Conservation (phyloP, 2,888 invertebrate species). For the Aphodius granarius region DNA sequence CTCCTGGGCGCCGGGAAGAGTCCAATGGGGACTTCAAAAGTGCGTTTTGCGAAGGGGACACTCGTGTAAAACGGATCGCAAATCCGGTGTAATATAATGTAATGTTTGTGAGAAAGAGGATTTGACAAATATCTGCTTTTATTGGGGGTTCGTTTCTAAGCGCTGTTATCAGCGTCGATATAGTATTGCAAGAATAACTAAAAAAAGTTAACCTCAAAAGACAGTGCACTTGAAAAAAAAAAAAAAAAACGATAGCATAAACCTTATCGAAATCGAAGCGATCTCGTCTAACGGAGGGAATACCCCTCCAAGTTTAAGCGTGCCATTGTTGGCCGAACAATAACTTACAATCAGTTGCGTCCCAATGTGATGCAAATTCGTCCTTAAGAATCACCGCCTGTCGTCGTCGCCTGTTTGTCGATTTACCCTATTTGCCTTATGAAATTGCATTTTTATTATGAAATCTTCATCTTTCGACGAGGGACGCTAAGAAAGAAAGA, state of each 20-base stretch:
- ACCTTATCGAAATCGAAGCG: constrained; percentile 4
- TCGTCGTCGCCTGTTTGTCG: not conserved
- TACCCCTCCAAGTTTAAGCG: not conserved
- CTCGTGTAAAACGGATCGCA: not conserved
- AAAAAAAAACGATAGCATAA: not conserved
- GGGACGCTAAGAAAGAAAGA: not conserved
- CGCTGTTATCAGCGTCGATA: no score
- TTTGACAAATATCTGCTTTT: not conserved
- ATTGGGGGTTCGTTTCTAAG: not conserved
- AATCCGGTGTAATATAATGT: not conserved
- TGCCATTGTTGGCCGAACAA: constrained; percentile 9
- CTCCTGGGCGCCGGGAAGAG: not conserved
- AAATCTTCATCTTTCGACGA: not conserved
- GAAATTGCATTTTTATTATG: constrained; percentile 2
- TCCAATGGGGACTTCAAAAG: not conserved
- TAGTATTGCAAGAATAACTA: no score
- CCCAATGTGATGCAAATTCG: not conserved
- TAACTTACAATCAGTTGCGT: constrained; percentile 13
- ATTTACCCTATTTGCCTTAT: constrained; percentile 2
- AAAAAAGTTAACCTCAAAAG: not conserved
- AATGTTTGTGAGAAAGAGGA: not conserved
- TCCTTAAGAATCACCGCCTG: not conserved
- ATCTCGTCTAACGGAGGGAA: not conserved
- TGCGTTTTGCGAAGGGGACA: not conserved
- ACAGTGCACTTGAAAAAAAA: not conserved